Conservation (phyloP, 1,140 invertebrate genomes). For the Macrotrachela quadricornifera region DNA sequence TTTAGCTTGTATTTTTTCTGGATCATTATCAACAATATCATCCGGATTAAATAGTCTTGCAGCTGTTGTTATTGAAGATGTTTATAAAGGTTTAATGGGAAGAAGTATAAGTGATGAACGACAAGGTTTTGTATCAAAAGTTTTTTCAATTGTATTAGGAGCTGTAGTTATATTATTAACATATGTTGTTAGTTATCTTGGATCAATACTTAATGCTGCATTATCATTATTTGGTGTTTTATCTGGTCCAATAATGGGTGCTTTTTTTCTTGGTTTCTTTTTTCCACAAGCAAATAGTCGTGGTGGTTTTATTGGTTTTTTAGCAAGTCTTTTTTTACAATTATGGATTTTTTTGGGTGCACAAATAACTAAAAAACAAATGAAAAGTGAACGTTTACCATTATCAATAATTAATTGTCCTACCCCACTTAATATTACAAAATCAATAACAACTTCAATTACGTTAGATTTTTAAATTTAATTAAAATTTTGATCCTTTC, state of each 20-base stretch:
- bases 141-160: constrained; percentile 42
- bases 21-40: constrained; percentile 66
- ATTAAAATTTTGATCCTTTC: background rate
- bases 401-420: constrained; percentile 30
- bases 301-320: constrained; percentile 51
- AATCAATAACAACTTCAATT: background rate
- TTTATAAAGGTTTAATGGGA: constrained; percentile 42
- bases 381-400: background rate
- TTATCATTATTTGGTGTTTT: constrained; percentile 23
- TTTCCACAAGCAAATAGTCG: constrained; percentile 55
- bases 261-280: constrained; percentile 47
- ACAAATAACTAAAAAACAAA: constrained; percentile 47
- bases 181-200: constrained; percentile 40
- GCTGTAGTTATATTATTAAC: constrained; percentile 45
- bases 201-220: constrained; percentile 17
- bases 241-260: constrained; percentile 19
- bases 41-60: constrained; percentile 70
- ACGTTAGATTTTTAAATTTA: background rate
- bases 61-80: constrained; percentile 67
- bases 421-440: constrained; percentile 14
- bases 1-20: constrained; percentile 62
- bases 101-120: constrained; percentile 44
- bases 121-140: constrained; percentile 48
- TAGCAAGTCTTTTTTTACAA: constrained; percentile 44
- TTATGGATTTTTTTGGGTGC: constrained; percentile 66